A percentile compares a stretch with the other conserved stretches of the same genome.
Conservation (phyloP, 2,888 invertebrate species). For the Eilema depressum region DNA sequence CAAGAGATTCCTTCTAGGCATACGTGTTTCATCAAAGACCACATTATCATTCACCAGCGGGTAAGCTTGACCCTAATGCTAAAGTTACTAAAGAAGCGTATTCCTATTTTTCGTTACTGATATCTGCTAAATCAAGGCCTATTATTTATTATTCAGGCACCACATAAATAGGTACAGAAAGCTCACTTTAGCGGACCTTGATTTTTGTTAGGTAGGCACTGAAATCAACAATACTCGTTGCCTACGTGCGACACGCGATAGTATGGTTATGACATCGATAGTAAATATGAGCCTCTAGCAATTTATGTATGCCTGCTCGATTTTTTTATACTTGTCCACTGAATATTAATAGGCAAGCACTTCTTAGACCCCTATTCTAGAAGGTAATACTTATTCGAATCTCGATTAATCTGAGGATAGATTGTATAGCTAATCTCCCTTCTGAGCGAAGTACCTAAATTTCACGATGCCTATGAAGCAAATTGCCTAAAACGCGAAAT, state of each 20-base stretch:
- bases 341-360: background rate
- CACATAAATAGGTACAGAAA: constrained; percentile 4
- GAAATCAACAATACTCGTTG: background rate
- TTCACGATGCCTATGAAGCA: too few relatives aligned
- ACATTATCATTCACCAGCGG: too few relatives aligned
- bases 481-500: too few relatives aligned
- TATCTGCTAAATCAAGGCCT: background rate
- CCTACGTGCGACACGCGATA: background rate
- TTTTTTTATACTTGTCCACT: background rate
- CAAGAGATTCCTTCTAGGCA: too few relatives aligned
- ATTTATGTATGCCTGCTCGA: background rate
- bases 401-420: too few relatives aligned
- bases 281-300: background rate
- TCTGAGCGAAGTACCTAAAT: too few relatives aligned
- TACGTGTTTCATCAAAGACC: too few relatives aligned
- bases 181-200: background rate
- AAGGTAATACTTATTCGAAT: too few relatives aligned
- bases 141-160: constrained; percentile 2
- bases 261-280: background rate
- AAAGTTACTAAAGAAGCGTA: too few relatives aligned
- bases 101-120: background rate
- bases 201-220: background rate
- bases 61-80: too few relatives aligned
- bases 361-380: too few relatives aligned
- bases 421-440: too few relatives aligned